These are phyloP conservation scores for Diachasma alloeum DNA, from an alignment of 1,140 invertebrate species.

Conservation along the genomic window DNA sequence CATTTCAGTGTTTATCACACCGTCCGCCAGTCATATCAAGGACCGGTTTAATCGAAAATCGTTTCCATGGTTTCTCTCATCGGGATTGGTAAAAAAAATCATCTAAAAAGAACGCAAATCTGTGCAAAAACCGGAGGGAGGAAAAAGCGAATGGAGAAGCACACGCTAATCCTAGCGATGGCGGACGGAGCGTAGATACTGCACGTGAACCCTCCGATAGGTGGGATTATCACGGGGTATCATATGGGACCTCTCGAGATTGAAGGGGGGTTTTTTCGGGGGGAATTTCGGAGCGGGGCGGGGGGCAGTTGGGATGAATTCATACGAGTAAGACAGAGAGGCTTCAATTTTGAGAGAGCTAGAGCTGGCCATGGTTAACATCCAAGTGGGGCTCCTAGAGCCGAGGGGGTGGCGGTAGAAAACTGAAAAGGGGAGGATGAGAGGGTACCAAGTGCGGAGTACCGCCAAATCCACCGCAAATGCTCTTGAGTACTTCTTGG, in stretches of 20 bases:
- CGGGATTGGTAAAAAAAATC: neutral
- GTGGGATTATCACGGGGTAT: constrained; percentile 60
- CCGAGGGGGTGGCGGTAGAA: neutral
- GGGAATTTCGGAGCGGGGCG: no score
- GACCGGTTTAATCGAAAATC: neutral
- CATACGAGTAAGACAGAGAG: neutral
- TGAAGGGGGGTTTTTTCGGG: constrained; percentile 22
- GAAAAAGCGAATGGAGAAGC: constrained; percentile 28
- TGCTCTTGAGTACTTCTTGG: constrained; percentile 61
- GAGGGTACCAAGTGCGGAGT: constrained; percentile 39
- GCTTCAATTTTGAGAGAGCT: neutral
- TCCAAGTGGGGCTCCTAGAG: constrained; percentile 52
- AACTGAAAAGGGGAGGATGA: neutral
- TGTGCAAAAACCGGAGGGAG: neutral
- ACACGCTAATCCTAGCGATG: constrained; percentile 43
- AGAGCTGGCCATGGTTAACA: constrained; percentile 46
- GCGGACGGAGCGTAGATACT: neutral
- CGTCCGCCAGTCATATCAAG: neutral
- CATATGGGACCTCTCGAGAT: constrained; percentile 58
- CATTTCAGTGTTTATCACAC: no score
- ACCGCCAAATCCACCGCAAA: constrained; percentile 63
- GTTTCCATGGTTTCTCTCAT: neutral
- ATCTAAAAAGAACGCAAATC: neutral
- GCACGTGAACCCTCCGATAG: constrained; percentile 37
- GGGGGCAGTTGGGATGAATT: no score